Base-by-base conservation (phyloP, 2,113 vertebrate species). In the Leiothrix lutea region DNA sequence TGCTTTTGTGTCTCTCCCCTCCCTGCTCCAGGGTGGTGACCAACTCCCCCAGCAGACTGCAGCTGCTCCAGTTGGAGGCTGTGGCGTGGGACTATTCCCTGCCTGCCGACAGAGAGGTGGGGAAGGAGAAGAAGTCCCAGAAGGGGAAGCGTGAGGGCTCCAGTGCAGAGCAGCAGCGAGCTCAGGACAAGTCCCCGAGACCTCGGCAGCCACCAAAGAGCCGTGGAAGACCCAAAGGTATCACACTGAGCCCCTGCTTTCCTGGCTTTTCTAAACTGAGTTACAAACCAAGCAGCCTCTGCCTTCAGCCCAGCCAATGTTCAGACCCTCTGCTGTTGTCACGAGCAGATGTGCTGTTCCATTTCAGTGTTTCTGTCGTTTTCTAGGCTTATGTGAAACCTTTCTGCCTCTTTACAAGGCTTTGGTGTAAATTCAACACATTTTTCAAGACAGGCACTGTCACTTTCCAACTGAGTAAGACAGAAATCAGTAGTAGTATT, bases 61-160 rank as follows among this genome's bases (percentile, higher is more conserved):
- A 98, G 96, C 79, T 98, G 86, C 98, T 98, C 44, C 97, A 98
- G 96, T 99, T 99, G 78, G 95, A 98, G 69, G 93, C 98, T 5
- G 92, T 98, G 51, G 66, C 72, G 14, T 99, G 99, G 99, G 98
- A 99, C 80, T 98, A 99, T n/a, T 74, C 72, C 5, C 20, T 82
- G 9, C 24, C 25, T 0, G 1, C 95, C 0, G 97, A 98, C 69
- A 71, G 50, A 29, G 36, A 97, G 78, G 13, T 13, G 12, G 28
- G 2, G 86, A 51, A 82, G 88, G 75, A 95, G 26, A 93, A 85
- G 2, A 90, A 51, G 86, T 5, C 45, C 4, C 33, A 6, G 22
- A 69, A 22, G 11, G 83, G 36, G 53, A 77, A 58, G 53, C 20
- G 5, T 25, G 61, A 25, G 36, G 83, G 36, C 2, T 0, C 21